Percentiles rank a stretch among this genome's conserved stretches.
Evolutionary conservation across 2,113 vertebrate species (phyloP).

Genomic region (Odobenus rosmarus): DNA sequence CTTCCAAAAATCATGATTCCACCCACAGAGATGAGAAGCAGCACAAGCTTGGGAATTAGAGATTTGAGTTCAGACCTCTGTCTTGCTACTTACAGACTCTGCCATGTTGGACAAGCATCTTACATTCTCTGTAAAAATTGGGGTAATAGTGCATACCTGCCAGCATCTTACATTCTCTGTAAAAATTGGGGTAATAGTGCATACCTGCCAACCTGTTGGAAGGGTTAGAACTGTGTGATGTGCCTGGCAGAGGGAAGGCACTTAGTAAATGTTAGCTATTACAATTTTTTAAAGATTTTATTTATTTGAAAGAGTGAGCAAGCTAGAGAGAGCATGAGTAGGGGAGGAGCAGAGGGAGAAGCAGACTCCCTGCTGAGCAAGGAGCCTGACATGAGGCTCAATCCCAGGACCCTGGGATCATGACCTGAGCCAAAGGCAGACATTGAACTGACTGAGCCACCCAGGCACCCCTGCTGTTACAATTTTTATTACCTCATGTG

Average conservation of each 20-base stretch:
- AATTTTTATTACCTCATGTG: background rate
- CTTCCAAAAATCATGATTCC: background rate
- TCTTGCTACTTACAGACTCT: background rate
- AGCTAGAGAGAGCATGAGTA: background rate
- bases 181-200: background rate
- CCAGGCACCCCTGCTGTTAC: background rate
- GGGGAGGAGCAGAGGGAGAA: background rate
- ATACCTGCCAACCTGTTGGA: background rate
- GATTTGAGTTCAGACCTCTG: background rate
- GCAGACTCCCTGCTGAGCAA: background rate
- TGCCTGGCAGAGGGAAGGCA: background rate
- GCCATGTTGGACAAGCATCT: background rate
- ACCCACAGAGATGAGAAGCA: background rate
- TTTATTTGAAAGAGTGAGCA: background rate
- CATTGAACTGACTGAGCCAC: background rate
- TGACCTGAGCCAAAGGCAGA: background rate
- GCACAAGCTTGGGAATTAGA: background rate
- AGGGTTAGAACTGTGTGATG: background rate
- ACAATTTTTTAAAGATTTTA: background rate
- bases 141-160: background rate
- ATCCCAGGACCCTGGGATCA: background rate
- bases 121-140: background rate
- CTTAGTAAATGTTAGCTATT: background rate
- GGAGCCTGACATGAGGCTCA: background rate
- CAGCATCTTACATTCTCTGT: background rate